Evolutionary conservation across 1,140 invertebrate species (phyloP).

Genomic region (Drosophila dunni): DNA sequence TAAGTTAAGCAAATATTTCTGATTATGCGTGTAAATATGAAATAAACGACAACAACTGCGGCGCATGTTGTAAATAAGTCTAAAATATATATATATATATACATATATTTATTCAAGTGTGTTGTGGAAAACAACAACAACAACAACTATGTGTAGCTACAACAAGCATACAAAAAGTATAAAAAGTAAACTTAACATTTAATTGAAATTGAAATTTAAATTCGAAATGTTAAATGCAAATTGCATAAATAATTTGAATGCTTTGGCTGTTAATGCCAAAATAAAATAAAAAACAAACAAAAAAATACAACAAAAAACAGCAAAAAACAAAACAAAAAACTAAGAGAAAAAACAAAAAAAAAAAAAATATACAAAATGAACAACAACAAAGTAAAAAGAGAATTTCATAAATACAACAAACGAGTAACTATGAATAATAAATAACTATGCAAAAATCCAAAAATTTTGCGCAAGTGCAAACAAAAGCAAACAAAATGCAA

Average conservation of each 20-base stretch:
- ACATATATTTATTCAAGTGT: constrained; percentile 15
- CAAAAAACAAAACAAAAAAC: constrained; percentile 37
- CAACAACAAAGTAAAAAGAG: constrained; percentile 41
- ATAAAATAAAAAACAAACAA: constrained; percentile 29
- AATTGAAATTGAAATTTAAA: constrained; percentile 47
- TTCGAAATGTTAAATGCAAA: constrained; percentile 34
- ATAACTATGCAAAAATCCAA: constrained; percentile 35
- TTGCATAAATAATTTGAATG: constrained; percentile 70
- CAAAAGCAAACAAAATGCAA: constrained; percentile 63
- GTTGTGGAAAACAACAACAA: constrained; percentile 8
- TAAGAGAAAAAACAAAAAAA: constrained; percentile 10
- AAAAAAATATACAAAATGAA: constrained; percentile 14
- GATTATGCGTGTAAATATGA: constrained; percentile 69
- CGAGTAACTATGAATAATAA: constrained; percentile 72
- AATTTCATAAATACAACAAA: constrained; percentile 71
- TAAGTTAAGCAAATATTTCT: constrained; percentile 59
- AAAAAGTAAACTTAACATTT: constrained; percentile 33
- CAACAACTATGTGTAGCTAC: not conserved
- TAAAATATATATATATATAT: constrained; percentile 8
- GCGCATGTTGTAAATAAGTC: constrained; percentile 20
- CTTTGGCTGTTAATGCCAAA: constrained; percentile 51
- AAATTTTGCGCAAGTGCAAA: constrained; percentile 25
- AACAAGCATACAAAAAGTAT: not conserved
- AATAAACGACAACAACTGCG: constrained; percentile 25
- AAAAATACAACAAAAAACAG: constrained; percentile 16